Base-by-base conservation (phyloP, 2,888 invertebrate genomes). In the Linnaemya vulpina region DNA sequence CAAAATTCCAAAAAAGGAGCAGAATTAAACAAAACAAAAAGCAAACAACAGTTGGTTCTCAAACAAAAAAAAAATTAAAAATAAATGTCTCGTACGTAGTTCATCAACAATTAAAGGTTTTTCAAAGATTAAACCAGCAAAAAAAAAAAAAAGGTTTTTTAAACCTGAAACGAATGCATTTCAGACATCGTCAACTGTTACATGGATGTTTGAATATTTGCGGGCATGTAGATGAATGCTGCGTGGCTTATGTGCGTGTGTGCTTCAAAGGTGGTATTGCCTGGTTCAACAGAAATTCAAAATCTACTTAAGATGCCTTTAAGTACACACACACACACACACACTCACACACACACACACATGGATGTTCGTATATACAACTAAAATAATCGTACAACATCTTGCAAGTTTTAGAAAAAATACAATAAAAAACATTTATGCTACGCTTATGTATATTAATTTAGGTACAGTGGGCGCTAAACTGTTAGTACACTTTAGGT, bases 81-180 rank as follows among this genome's bases (percentile, higher is more conserved):
- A 79, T 74, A 82, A 82, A 82, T 82, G 85, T 85, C 85, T 85
- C 81, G 70, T 85, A 82, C 81, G 70, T 85, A 82, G 82, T 85
- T 82, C 85, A 85, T 82, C 81, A 85, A 78, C 82, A 85, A 85
- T 85, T 85, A 75, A 78, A 85, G 82, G 68, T 78, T 75, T 74
- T 63, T 63, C n/a, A 20, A 53, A 78, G 85, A 85, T 85, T 85
- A 82, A 82, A 15, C 49, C 76, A 76, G 38, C 53, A 38, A 51
- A 58, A 51, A 49, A 17, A n/a, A n/a, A 67, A 58, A 74, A 70
- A 84, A 76, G 80, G 68, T 71, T 10, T 40, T 71, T 75, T 73
- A 35, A 85, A 75, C 70, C 70, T 78, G 85, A 78, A 81, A 75
- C 81, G 75, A 85, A 85, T 85, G 85, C 85, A 85, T 85, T 82